Evolutionary conservation across 1,140 invertebrate genomes (phyloP).

Genomic region (Cydia pomonella): DNA sequence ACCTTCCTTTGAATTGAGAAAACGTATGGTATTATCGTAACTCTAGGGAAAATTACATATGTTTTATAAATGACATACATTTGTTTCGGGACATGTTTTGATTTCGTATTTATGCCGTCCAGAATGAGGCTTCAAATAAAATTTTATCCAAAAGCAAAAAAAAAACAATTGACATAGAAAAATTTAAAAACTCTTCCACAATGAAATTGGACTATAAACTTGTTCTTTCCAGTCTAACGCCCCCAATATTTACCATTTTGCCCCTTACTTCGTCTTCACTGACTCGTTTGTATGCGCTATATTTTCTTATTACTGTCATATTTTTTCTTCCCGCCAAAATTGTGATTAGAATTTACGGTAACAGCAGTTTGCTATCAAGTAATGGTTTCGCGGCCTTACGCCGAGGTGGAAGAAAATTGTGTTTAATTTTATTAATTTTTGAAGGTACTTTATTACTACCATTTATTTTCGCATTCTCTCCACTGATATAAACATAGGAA

Average conservation of each 20-base stretch:
- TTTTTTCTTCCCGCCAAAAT: conserved; percentile 59
- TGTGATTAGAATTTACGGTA: conserved; percentile 63
- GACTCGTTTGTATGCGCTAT: conserved; percentile 39
- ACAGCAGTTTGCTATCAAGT: conserved; percentile 37
- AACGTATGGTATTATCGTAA: too few species aligned
- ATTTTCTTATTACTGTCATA: conserved; percentile 62
- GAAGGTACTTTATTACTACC: neutral
- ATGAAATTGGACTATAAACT: neutral
- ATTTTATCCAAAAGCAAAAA: too few species aligned
- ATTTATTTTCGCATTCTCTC: neutral
- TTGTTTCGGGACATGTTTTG: too few species aligned
- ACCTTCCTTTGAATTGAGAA: too few species aligned
- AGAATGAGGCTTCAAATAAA: too few species aligned
- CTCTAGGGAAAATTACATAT: too few species aligned
- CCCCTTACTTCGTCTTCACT: neutral
- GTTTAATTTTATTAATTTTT: conserved; percentile 26
- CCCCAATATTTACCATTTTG: neutral
- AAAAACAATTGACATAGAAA: too few species aligned
- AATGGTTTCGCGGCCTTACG: conserved; percentile 25
- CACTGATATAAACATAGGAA: neutral
- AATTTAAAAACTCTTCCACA: too few species aligned
- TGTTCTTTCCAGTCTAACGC: neutral
- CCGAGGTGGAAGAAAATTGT: neutral
- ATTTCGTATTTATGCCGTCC: too few species aligned
- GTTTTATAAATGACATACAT: too few species aligned